phyloP scores from a whole-genome alignment of 2,113 vertebrate genomes.

The Cacatua alba region DNA sequence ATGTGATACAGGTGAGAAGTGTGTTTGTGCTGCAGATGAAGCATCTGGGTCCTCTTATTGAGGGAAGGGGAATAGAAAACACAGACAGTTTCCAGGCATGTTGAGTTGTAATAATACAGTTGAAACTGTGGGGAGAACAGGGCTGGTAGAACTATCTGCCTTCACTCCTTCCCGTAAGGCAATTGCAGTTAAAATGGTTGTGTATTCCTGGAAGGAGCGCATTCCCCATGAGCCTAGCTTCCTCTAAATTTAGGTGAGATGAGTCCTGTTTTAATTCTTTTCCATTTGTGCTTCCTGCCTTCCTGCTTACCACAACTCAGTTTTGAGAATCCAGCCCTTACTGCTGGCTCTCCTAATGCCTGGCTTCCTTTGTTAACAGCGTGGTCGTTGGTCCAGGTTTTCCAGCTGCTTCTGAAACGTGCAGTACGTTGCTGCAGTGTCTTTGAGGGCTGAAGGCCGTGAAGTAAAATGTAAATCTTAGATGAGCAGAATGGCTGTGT shows the following conservation, averaged over 20 bases:
- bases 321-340: constrained; percentile 23
- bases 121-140: neutral
- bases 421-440: neutral
- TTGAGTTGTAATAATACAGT: neutral
- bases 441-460: neutral
- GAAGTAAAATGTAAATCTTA: neutral
- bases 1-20: neutral
- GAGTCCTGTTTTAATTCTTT: constrained; percentile 42
- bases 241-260: neutral
- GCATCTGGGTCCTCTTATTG: neutral
- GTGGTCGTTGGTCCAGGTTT: neutral
- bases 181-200: neutral
- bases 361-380: constrained; percentile 26
- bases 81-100: neutral
- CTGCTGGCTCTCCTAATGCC: neutral
- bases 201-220: constrained; percentile 42
- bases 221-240: neutral
- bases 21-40: neutral
- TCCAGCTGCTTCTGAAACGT: neutral
- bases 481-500: neutral
- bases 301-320: constrained; percentile 3
- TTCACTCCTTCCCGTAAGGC: neutral
- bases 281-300: constrained; percentile 53
- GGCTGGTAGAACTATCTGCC: neutral
- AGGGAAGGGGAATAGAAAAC: neutral